Evolutionary conservation across 2,888 invertebrate genomes (phyloP), one percentile per base, ranked within the genome.

Genomic region (Steromphala cineraria): DNA sequence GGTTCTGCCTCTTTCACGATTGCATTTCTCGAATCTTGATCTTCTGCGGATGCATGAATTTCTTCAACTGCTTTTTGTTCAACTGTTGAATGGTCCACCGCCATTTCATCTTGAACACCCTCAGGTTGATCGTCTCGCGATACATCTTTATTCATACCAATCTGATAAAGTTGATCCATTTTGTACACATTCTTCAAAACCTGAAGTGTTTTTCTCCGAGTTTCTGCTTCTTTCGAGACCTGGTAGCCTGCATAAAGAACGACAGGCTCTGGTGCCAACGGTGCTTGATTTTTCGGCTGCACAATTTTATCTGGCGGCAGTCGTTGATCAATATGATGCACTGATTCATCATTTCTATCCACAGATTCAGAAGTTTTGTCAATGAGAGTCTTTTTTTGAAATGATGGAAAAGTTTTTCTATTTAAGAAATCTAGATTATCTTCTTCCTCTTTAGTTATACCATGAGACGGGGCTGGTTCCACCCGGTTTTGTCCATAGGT

Each of bases 181-280:
- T 71, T 71, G 71, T 71, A 53, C 53, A 81, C 81, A 31, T 75
- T 78, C 55, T 79, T 75, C 13, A 81, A 75, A 17, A 71, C 81
- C 46, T 81, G 74, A 0, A 81, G 67, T 19, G 81, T 78, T 8
- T 78, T 78, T 21, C 53, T 56, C 24, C 53, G 46, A 24, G 56
- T 76, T 31, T 78, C 81, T n/a, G 36, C 19, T 40, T 78, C 75
- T 36, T 81, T 75, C n/a, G 79, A 19, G 21, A 75, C 62, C 40
- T 78, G 78, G 55, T 74, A 75, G 17, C 62, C 53, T 28, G 81
- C 81, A 75, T 81, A 81, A 17, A 81, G 28, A 79, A 81, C 79
- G 53, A 81, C 53, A 17, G 81, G 81, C n/a, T 81, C 81, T 21
- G 81, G 81, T 1, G 75, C 62, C 67, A 53, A 74, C n/a, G 78